Evolutionary conservation across 2,797 vertebrate genomes (phyloP).

Genomic region (Allobates femoralis): DNA sequence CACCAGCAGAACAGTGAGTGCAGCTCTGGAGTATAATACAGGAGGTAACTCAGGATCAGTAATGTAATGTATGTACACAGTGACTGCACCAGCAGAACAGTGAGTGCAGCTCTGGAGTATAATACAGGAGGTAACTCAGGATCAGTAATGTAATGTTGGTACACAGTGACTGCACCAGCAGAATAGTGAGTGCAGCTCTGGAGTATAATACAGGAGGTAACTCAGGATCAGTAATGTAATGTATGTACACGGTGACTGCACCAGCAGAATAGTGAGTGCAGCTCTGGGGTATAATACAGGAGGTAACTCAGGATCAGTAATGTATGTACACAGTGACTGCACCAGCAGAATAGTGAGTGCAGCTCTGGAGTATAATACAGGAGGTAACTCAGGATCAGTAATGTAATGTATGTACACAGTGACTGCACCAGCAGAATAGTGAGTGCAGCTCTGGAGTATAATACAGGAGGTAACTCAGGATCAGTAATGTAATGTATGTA

Average conservation of each 20-base stretch:
- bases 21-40: background rate
- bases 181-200: background rate
- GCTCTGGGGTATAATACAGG: background rate
- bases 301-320: too few relatives aligned
- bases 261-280: background rate
- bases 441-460: background rate
- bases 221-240: background rate
- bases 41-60: too few relatives aligned
- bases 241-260: background rate
- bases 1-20: background rate
- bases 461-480: too few relatives aligned
- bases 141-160: background rate
- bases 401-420: background rate
- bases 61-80: background rate
- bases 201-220: background rate
- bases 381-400: too few relatives aligned
- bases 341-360: background rate
- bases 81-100: background rate
- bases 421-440: background rate
- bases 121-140: too few relatives aligned
- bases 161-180: background rate
- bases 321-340: background rate
- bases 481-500: background rate
- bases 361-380: background rate
- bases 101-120: background rate